A percentile compares a stretch with the other conserved stretches of the same genome.
Conservation (phyloP, 2,797 vertebrate species). For the Molossus alvarezi region DNA sequence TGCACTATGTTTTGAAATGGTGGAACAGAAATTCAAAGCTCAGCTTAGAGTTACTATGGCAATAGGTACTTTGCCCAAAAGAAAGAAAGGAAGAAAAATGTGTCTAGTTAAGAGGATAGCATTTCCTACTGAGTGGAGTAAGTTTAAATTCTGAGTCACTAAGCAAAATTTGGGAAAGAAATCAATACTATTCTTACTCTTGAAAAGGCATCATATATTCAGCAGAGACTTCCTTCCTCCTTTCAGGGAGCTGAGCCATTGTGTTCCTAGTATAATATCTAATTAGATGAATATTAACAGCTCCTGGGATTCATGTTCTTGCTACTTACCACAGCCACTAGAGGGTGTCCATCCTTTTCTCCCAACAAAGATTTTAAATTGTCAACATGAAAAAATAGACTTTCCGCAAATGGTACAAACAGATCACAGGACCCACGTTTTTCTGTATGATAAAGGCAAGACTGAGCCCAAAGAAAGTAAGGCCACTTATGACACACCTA, state of each 20-base stretch:
- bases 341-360: not conserved
- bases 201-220: constrained; percentile 30
- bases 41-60: not conserved
- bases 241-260: not conserved
- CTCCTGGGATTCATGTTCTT: not conserved
- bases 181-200: constrained; percentile 34
- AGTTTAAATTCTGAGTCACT: constrained; percentile 51
- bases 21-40: constrained; percentile 45
- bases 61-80: not conserved
- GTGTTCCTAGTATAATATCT: not conserved
- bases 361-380: not conserved
- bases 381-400: constrained; percentile 4
- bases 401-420: constrained; percentile 27
- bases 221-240: not conserved
- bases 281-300: not conserved
- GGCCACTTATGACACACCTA: too few relatives aligned
- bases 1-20: not conserved
- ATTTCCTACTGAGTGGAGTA: not conserved
- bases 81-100: not conserved
- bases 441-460: not conserved
- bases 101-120: not conserved
- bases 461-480: not conserved
- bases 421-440: not conserved
- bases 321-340: not conserved
- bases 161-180: constrained; percentile 58